A percentile compares a stretch with the other conserved stretches of the same genome.
Evolutionary conservation across 2,113 vertebrate species (phyloP).

Genomic region (Tinamus guttatus): DNA sequence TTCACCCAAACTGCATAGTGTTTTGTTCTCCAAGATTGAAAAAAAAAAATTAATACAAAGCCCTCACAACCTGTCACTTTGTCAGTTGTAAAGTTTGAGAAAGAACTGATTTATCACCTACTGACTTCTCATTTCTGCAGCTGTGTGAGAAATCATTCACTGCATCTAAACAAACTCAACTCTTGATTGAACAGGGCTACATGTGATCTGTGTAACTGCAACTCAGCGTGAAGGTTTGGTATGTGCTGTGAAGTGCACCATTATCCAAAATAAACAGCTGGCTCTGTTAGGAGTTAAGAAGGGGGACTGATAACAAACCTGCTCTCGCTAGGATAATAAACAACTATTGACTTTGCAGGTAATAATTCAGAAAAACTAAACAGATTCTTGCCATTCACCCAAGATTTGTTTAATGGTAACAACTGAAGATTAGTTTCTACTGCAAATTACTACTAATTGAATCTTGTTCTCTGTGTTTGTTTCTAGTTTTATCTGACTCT

Average conservation of each 20-base stretch:
- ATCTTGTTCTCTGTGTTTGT: conserved; percentile 51
- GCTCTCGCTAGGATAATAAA: conserved; percentile 15
- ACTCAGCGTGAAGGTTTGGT: not conserved
- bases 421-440: conserved; percentile 52
- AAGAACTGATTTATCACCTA: not conserved
- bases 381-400: conserved; percentile 41
- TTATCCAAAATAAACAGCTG: conserved; percentile 63
- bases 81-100: not conserved
- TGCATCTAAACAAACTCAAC: not conserved
- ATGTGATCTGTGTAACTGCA: not conserved
- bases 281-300: conserved; percentile 27
- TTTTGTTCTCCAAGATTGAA: not conserved
- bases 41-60: not conserved
- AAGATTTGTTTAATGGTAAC: conserved; percentile 34
- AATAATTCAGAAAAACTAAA: conserved; percentile 65
- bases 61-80: not conserved
- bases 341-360: conserved; percentile 61
- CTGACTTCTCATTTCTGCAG: not conserved
- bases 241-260: conserved; percentile 4
- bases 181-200: not conserved
- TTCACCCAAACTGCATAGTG: fast-evolving
- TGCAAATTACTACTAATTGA: conserved; percentile 62
- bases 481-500: conserved; percentile 55
- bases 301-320: conserved; percentile 41
- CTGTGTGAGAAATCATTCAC: not conserved